A percentile compares a stretch with the other conserved stretches of the same genome.
Evolutionary conservation across 2,113 vertebrate species (phyloP).

Genomic region (Vulpes vulpes): DNA sequence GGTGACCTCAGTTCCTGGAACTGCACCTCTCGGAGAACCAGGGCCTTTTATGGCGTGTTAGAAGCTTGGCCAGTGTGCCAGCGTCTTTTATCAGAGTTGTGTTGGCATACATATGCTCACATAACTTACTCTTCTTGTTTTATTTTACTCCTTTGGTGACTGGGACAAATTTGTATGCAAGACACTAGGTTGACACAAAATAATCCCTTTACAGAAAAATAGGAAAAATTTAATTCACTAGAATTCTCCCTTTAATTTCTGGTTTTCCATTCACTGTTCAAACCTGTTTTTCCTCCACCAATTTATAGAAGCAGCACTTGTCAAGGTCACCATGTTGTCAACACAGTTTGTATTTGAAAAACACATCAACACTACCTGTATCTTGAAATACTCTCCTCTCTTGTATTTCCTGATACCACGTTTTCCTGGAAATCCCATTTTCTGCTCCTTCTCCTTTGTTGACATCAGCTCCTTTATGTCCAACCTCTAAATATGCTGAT

Average conservation of each 20-base stretch:
- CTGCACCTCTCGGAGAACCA: not conserved
- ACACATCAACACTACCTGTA: not conserved
- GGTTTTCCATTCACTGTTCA: not conserved
- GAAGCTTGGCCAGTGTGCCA: not conserved
- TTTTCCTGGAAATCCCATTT: not conserved
- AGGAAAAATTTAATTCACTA: not conserved
- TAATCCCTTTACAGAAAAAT: not conserved
- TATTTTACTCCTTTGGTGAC: not conserved
- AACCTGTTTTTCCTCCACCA: not conserved
- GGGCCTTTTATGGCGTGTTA: not conserved
- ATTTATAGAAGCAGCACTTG: not conserved
- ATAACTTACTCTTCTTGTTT: not conserved
- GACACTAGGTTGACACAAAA: not conserved
- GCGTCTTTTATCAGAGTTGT: not conserved
- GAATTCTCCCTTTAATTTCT: not conserved
- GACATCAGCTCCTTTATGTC: not conserved
- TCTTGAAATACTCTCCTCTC: not conserved
- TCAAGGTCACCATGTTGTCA: not conserved
- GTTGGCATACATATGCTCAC: not conserved
- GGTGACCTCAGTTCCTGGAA: too few species aligned
- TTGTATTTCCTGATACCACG: not conserved
- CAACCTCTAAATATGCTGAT: not conserved
- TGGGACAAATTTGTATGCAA: not conserved
- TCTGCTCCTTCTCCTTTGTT: not conserved
- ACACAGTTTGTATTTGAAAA: constrained; percentile 9